These are phyloP conservation scores for Dendrolimus houi DNA, from an alignment of 2,888 invertebrate species.

Conservation along the genomic window DNA sequence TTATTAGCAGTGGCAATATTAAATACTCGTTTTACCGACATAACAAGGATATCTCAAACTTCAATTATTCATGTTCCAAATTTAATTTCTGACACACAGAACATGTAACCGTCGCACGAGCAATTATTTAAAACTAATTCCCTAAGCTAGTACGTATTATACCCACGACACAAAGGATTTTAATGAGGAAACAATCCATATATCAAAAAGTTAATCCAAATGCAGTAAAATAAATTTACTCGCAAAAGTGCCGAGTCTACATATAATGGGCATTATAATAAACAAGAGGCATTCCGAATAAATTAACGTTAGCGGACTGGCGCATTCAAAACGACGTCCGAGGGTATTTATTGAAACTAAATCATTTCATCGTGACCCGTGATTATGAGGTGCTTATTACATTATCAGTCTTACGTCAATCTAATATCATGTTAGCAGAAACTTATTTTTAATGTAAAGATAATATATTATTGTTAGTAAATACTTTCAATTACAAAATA, in stretches of 20 bases:
- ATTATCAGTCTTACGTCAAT: conserved; percentile 8
- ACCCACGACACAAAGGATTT: background rate
- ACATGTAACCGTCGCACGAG: no score
- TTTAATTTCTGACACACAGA: no score
- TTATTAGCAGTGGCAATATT: no score
- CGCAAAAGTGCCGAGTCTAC: conserved; percentile 42
- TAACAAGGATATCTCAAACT: no score
- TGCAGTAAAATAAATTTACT: conserved; percentile 45
- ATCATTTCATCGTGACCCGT: conserved; percentile 55
- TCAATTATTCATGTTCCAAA: no score
- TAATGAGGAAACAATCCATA: background rate
- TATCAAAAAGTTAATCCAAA: background rate
- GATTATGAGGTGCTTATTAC: conserved; percentile 12
- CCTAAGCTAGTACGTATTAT: background rate
- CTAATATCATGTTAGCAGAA: no score
- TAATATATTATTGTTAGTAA: no score
- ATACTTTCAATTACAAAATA: no score
- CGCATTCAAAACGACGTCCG: conserved; percentile 49
- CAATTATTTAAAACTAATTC: background rate
- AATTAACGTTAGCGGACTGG: conserved; percentile 49
- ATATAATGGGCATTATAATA: conserved; percentile 45
- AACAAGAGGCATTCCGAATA: conserved; percentile 55
- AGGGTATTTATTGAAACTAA: conserved; percentile 55
- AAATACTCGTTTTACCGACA: no score
- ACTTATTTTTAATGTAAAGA: no score